phyloP scores from a whole-genome alignment of 2,797 vertebrate species.

The Triplophysa bombifrons region DNA sequence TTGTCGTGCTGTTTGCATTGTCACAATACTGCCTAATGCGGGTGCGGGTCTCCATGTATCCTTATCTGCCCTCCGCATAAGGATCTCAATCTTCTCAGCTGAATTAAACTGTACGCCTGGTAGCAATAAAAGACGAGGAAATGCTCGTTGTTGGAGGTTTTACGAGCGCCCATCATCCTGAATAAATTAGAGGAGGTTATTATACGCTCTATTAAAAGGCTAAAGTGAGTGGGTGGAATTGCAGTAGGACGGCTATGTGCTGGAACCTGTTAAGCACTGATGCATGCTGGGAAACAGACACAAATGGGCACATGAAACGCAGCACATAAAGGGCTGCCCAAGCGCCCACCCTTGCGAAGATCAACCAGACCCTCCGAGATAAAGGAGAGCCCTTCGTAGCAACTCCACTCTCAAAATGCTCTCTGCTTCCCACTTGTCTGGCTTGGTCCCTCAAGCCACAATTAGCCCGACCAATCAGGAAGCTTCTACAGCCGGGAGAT shows the following conservation, averaged over 20 bases:
- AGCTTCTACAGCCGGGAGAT: conserved; percentile 69
- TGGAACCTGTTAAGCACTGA: conserved; percentile 30
- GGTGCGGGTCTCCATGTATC: neutral
- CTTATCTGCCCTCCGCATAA: conserved; percentile 27
- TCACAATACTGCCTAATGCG: neutral
- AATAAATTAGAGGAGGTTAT: conserved; percentile 38
- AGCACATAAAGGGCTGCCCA: conserved; percentile 31
- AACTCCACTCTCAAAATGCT: conserved; percentile 44
- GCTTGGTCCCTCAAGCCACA: conserved; percentile 73
- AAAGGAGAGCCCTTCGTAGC: conserved; percentile 16
- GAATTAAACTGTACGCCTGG: conserved; percentile 39
- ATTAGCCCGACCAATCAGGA: conserved; percentile 78
- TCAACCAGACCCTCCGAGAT: conserved; percentile 37
- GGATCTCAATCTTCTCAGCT: conserved; percentile 33
- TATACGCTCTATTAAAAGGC: conserved; percentile 47
- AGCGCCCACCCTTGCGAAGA: conserved; percentile 2
- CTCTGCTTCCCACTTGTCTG: conserved; percentile 31
- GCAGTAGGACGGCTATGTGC: conserved; percentile 14
- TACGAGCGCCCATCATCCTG: conserved; percentile 35
- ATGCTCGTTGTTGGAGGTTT: conserved; percentile 18
- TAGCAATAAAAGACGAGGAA: conserved; percentile 34
- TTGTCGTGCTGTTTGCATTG: conserved; percentile 19
- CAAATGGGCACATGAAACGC: conserved; percentile 39
- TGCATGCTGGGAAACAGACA: conserved; percentile 43
- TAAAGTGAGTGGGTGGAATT: conserved; percentile 43